Conservation (phyloP, 2,113 vertebrate genomes). For the Gallinago undulata region DNA sequence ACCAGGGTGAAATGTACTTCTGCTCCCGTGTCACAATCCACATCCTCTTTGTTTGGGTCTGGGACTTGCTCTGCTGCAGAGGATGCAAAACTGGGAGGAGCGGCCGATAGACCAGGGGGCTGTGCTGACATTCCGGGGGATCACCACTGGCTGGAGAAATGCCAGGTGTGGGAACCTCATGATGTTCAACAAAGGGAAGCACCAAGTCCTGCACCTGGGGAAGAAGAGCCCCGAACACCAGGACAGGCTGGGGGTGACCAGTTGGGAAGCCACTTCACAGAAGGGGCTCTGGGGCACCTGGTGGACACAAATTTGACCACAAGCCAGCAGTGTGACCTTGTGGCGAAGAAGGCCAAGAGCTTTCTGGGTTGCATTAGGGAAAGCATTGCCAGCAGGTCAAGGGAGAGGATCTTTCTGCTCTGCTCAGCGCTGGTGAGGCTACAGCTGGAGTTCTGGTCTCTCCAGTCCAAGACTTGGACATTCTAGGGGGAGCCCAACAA, state of each 20-base stretch:
- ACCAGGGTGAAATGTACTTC: neutral
- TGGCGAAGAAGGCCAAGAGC: neutral
- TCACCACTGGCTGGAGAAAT: neutral
- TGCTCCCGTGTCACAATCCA: neutral
- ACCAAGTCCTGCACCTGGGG: neutral
- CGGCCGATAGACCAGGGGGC: neutral
- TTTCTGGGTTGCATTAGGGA: neutral
- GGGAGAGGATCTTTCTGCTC: neutral
- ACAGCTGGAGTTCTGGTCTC: accelerated
- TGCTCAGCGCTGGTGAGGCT: neutral
- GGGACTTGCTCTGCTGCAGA: neutral
- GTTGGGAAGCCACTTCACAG: neutral
- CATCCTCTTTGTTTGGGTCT: neutral
- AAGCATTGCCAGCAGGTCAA: neutral
- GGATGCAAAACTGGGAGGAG: neutral
- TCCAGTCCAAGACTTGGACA: neutral
- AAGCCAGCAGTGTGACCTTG: neutral
- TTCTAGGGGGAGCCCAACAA: neutral
- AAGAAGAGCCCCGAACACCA: neutral
- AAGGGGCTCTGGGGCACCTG: neutral
- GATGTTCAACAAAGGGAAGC: neutral
- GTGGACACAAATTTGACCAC: neutral
- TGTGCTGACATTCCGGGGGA: neutral
- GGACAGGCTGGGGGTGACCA: neutral
- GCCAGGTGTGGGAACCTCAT: neutral